A percentile compares a stretch with the other conserved stretches of the same genome.
Evolutionary conservation across 1,140 invertebrate species (phyloP).

Genomic region (Monomorium pharaonis): DNA sequence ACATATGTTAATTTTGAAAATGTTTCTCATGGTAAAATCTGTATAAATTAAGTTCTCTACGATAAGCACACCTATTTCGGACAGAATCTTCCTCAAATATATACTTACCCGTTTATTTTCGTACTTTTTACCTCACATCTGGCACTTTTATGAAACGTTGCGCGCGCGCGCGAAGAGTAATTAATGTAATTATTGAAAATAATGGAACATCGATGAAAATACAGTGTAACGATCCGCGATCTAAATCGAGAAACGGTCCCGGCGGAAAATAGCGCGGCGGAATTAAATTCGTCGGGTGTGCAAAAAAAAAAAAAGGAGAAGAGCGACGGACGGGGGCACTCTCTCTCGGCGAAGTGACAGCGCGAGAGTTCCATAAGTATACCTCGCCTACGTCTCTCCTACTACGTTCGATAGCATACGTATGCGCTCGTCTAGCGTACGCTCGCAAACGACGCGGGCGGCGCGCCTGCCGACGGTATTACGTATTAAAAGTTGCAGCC

Average conservation of each 20-base stretch:
- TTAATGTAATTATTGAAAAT: slow-evolving; percentile 21
- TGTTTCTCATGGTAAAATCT: neutral
- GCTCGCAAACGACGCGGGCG: slow-evolving; percentile 64
- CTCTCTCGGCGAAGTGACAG: slow-evolving; percentile 53
- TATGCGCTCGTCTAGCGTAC: slow-evolving; percentile 56
- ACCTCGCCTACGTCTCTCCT: slow-evolving; percentile 46
- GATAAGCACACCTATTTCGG: neutral
- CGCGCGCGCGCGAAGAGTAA: neutral
- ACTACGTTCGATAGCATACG: slow-evolving; percentile 59
- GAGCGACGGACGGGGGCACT: slow-evolving; percentile 25
- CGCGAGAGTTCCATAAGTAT: slow-evolving; percentile 53
- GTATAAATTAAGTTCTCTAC: neutral
- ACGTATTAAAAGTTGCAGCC: slow-evolving; percentile 76
- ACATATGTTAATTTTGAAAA: neutral
- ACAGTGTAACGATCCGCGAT: neutral
- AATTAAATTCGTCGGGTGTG: slow-evolving; percentile 36
- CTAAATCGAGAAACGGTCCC: slow-evolving; percentile 18
- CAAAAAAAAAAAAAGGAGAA: neutral
- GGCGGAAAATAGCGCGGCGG: slow-evolving; percentile 34
- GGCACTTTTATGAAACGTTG: slow-evolving; percentile 18
- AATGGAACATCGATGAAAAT: slow-evolving; percentile 40
- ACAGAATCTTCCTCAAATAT: slow-evolving; percentile 12
- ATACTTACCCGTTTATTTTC: neutral
- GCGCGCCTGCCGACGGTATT: slow-evolving; percentile 66
- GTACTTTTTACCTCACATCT: neutral